Evolutionary conservation across 2,113 vertebrate genomes (phyloP).

Genomic region (Isurus oxyrinchus): DNA sequence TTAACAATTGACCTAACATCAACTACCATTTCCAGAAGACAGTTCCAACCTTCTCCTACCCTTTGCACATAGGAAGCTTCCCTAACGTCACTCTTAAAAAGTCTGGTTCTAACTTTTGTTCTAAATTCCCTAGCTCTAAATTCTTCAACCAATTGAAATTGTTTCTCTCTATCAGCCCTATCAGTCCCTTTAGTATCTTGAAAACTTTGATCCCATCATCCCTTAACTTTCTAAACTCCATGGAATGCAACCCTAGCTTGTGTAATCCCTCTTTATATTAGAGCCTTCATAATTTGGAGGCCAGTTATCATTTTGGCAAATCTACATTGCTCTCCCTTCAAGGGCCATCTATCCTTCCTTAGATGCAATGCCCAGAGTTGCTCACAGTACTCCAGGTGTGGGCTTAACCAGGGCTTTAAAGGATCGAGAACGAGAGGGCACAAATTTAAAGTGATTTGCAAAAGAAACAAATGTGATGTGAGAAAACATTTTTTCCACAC

Average conservation of each 20-base stretch:
- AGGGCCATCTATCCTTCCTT: neutral
- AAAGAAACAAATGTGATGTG: too few relatives aligned
- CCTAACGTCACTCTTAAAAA: neutral
- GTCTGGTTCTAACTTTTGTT: neutral
- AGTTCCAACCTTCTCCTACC: neutral
- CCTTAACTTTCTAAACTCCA: neutral
- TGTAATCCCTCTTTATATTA: neutral
- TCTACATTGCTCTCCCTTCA: neutral
- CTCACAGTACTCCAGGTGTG: neutral
- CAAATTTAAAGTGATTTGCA: too few relatives aligned
- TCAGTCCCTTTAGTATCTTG: neutral
- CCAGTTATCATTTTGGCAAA: neutral
- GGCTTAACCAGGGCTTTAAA: neutral
- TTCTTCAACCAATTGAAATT: neutral
- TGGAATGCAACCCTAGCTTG: neutral
- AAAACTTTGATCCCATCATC: neutral
- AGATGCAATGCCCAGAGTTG: neutral
- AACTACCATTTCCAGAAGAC: neutral
- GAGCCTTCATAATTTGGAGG: neutral
- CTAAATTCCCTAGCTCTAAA: neutral
- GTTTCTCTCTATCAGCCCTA: neutral
- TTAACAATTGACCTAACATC: neutral
- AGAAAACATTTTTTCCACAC: too few relatives aligned
- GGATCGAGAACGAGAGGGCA: too few relatives aligned
- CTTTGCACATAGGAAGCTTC: neutral